phyloP scores from a whole-genome alignment of 2,888 invertebrate genomes.

The Eupelmus urozonus region DNA sequence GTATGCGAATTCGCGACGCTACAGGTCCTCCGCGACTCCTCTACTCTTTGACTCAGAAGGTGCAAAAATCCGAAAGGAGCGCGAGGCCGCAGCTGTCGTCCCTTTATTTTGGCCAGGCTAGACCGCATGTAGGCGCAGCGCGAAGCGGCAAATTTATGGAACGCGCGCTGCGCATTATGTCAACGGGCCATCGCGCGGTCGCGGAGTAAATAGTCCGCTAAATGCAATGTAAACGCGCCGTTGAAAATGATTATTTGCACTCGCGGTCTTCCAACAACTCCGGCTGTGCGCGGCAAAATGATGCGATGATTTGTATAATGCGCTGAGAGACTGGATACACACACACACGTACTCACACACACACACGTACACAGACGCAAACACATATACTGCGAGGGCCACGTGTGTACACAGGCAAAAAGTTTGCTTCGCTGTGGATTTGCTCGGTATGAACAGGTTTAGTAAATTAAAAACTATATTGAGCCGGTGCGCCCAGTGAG shows the following conservation, averaged over 20 bases:
- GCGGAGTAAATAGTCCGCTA: constrained; percentile 64
- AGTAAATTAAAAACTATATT: constrained; percentile 11
- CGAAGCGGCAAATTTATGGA: constrained; percentile 40
- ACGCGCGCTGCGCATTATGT: constrained; percentile 24
- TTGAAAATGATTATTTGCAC: constrained; percentile 66
- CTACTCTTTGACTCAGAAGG: not conserved
- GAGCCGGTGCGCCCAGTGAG: not conserved
- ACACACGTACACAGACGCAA: no score
- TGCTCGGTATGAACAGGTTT: not conserved
- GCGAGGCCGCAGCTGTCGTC: constrained; percentile 16
- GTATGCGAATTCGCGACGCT: not conserved
- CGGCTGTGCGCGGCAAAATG: constrained; percentile 27
- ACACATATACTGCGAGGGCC: no score
- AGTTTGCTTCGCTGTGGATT: not conserved
- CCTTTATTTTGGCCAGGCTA: not conserved
- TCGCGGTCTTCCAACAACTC: constrained; percentile 47
- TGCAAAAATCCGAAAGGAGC: not conserved
- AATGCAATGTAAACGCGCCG: constrained; percentile 66
- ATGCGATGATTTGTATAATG: constrained; percentile 52
- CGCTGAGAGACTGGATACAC: not conserved
- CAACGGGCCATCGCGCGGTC: constrained; percentile 54
- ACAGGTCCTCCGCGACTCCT: not conserved
- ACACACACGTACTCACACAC: no score
- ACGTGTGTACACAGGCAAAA: not conserved
- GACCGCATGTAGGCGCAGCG: not conserved